Evolutionary conservation across 2,888 invertebrate species (phyloP), one percentile per base, ranked within the genome.

Genomic region (Tinea semifulvella): DNA sequence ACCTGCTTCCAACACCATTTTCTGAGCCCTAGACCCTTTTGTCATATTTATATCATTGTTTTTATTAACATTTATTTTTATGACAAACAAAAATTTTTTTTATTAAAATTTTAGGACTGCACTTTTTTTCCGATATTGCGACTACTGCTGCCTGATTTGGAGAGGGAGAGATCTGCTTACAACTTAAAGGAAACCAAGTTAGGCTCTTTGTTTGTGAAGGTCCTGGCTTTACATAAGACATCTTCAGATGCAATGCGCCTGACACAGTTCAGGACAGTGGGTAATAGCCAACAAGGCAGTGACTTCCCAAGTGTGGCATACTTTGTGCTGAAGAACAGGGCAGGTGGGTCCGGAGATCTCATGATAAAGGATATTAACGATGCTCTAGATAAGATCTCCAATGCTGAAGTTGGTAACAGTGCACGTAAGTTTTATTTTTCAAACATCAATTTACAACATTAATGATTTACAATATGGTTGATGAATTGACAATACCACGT

Each of bases 281-380:
- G 68, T 65, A 55, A 81, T 63, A 49, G 56, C 67, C 57, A 75
- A 57, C 55, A 83, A 67, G 56, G 87, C 80, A 50, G 62, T 31
- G 95, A 96, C 68, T 96, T 95, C 70, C 92, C 92, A 0, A 90
- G 90, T 50, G 86, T 90, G 14, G 90, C 91, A 0, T 91, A 85
- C 62, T 84, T 81, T 57, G 86, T 94, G 2, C 66, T 96, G 50
- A 85, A 84, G 50, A 82, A 82, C 27, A 81, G 86, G 48, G 63
- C 84, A 17, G 57, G 53, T 36, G 61, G 45, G 49, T 54, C 67
- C 6, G 82, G 84, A 43, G 65, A 62, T 19, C 63, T 93, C 36
- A 87, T 85, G 1, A 70, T 96, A 20, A 77, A 83, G 16, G 85
- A 91, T 47, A 80, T 96, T 1, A 95, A 96, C 61, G 63, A 72